Evolutionary conservation across 2,797 vertebrate genomes (phyloP), one percentile per base, ranked within the genome.

Genomic region (Phoxinus dragarum): DNA sequence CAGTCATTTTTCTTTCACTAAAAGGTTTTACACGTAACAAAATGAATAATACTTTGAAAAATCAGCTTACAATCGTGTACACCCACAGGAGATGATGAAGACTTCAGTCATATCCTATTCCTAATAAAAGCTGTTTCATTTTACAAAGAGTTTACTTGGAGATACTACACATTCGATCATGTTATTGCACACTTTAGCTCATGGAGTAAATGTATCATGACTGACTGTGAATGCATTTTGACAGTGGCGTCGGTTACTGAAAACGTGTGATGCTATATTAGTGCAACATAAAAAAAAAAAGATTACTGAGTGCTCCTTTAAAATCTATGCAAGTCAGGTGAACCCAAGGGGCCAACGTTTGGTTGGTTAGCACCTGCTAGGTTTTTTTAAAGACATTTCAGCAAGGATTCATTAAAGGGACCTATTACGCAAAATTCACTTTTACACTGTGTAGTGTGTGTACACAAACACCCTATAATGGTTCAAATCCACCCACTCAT

Each of bases 1-100:
- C 42, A 27, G 40, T 31, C 4, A 75, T 75, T 75, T 75, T 21
- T 74, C 73, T 52, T 17, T 73, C 23, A 31, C 73, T 75, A 75
- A 54, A 54, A 75, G 47, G 47, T 54, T 75, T 54, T 34, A 54
- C 31, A 54, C 10, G 10, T 21, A 54, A 54, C 47, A 75, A 75
- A 75, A 54, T 31, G 2, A 75, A 23, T 34, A 75, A 16, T 9
- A 36, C 17, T 75, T 54, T 1, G 7, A 74, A 52, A 31, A 52
- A 49, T 75, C 52, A 19, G 3, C 72, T 54, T 21, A 36, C 73
- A 36, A 12, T 54, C 16, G 1, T 54, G 47, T 34, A 75, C 73
- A 54, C 73, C 23, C 19, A 42, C 68, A 71, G 21, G 19, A 42
- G 68, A 40, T 12, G 68, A 40, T 12, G 68, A 42, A 71, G 68